Conservation (phyloP, 2,888 invertebrate genomes). For the Timandra comae region DNA sequence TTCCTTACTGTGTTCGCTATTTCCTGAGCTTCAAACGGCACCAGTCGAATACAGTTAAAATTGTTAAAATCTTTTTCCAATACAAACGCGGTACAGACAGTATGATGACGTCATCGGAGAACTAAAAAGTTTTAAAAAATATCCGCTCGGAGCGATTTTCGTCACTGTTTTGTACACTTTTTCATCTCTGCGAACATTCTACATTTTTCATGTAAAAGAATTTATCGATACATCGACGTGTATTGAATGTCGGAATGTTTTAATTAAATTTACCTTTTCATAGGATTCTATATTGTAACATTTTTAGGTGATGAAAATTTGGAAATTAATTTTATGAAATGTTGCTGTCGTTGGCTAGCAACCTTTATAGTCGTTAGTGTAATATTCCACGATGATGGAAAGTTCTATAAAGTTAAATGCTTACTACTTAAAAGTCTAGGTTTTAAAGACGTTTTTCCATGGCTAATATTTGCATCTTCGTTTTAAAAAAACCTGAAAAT, state of each 20-base stretch:
- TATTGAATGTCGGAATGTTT: slow-evolving; percentile 16
- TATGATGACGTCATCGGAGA: slow-evolving; percentile 24
- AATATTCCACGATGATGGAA: too few species aligned
- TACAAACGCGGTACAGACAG: slow-evolving; percentile 9
- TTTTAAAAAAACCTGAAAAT: too few species aligned
- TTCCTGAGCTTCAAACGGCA: too few species aligned
- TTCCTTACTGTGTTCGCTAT: too few species aligned
- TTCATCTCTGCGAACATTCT: slow-evolving; percentile 14
- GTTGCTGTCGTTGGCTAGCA: too few species aligned
- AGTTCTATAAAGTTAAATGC: too few species aligned
- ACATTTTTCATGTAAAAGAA: slow-evolving; percentile 41
- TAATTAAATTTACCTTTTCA: slow-evolving; percentile 4
- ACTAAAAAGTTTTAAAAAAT: slow-evolving; percentile 15
- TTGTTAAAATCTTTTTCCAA: slow-evolving; percentile 14
- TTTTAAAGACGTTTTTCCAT: too few species aligned
- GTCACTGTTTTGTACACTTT: slow-evolving; percentile 28
- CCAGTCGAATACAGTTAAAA: slow-evolving; percentile 12
- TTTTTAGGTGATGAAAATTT: too few species aligned
- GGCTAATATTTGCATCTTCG: too few species aligned
- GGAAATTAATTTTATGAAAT: too few species aligned
- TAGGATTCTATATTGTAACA: not conserved
- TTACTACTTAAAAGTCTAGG: too few species aligned
- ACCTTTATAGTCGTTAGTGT: too few species aligned
- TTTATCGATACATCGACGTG: slow-evolving; percentile 23
- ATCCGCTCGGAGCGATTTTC: slow-evolving; percentile 28